Base-by-base conservation (phyloP, 2,888 invertebrate species). In the Dione juno region DNA sequence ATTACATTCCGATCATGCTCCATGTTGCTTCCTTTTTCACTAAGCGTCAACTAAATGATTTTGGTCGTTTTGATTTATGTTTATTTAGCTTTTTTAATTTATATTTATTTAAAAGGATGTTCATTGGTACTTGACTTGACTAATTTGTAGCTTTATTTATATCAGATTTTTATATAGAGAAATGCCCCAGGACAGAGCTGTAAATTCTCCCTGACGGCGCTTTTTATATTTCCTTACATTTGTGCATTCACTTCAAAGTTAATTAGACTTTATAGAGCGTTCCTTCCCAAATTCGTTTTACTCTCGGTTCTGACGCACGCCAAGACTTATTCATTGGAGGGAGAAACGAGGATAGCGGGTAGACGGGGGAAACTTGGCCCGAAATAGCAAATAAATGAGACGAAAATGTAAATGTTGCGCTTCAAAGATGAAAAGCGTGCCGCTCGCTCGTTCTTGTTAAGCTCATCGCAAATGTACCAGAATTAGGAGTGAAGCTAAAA, bases 321-420 rank as follows among this genome's bases (percentile, higher is more conserved):
- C 81, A 84, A 89, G 91, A 90, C 88, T 92, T 92, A 90, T 92
- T 92, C 91, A 89, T 88, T 90, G 88, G 88, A 85, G 86, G 82
- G 85, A 84, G 82, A 86, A 83, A 75, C 76, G 84, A 80, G 83
- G 84, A 82, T 80, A 67, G 76, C 70, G 76, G 74, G 75, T 76
- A 75, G 77, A 77, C 72, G 79, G 77, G 81, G 79, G 82, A 79
- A 83, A 82, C 82, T 81, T 86, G 84, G 88, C 90, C 88, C 91
- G 90, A 93, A 93, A 93, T 93, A 93, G 93, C 93, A 92, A 92
- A 92, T 93, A 93, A 93, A 93, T 93, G 93, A 93, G 93, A 92
- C 93, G 93, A 93, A 93, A 93, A 93, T 93, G 93, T 93, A 93
- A 93, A 93, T 93, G 93, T 92, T 89, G 90, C 91, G 93, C 90